Base-by-base conservation (phyloP, 2,113 vertebrate species). In the Coturnix japonica region DNA sequence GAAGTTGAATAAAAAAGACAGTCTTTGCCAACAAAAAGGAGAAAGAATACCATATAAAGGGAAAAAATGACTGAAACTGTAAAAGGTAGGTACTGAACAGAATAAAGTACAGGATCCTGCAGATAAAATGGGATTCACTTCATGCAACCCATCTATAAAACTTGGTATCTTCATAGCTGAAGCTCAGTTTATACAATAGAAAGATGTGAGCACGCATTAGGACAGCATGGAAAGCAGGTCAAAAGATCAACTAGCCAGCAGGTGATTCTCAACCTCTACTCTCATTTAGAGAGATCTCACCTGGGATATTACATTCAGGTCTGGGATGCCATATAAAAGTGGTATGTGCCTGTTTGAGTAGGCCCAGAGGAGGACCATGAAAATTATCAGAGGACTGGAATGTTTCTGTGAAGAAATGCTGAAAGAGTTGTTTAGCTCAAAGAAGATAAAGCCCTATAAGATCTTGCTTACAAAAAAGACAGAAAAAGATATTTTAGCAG, bases 1-100 rank as follows among this genome's bases (percentile, higher is more conserved):
- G 33, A 76, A 80, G 39, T 65, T 16, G 0, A 0, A 4, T 11
- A 3, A 26, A 35, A 69, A 41, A 41, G 10, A 30, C 26, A 46
- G 70, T 5, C 7, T 33, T 3, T 90, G 49, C 31, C 43, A 83
- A n/a, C 0, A 0, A 15, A 35, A 92, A 75, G 23, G 30, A n/a
- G 23, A 15, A 61, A 67, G 13, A 69, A 33, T 10, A 46, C 9
- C 9, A 33, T 0, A 2, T 3, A 13, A 78, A 43, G 14, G 20
- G 8, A 63, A 71, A 92, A 81, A 47, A 9, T 12, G 23, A 75
- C 43, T n/a, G 35, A 53, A 57, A 75, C 18, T 80, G 26, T 43
- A 46, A 78, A 63, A 46, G 0, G 6, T 5, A 12, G 41, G 22
- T 77, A 92, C 26, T 6, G 44, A 60, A 37, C 11, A 75, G 7